These are phyloP conservation scores for Eutrigla gurnardus DNA, from an alignment of 2,797 vertebrate genomes.

Conservation along the genomic window DNA sequence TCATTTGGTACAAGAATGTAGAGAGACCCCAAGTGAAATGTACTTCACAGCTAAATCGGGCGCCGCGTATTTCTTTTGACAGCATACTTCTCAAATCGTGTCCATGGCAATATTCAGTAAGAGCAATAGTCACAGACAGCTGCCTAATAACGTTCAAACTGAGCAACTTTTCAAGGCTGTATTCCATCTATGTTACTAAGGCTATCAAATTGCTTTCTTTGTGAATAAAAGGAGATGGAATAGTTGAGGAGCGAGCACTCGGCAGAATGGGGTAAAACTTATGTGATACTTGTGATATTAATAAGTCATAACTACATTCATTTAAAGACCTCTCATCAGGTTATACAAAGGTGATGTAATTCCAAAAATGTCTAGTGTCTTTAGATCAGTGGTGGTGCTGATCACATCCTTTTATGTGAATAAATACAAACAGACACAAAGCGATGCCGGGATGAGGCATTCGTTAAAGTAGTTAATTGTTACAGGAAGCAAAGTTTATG, in stretches of 20 bases:
- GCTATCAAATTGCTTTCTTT: conserved; percentile 30
- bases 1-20: conserved; percentile 70
- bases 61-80: conserved; percentile 66
- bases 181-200: conserved; percentile 31
- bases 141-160: conserved; percentile 68
- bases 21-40: conserved; percentile 69
- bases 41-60: conserved; percentile 63
- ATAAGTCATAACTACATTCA: conserved; percentile 9
- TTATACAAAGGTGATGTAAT: neutral
- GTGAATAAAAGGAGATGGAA: conserved; percentile 31
- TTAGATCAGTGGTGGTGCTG: conserved; percentile 1
- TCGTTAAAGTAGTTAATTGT: conserved; percentile 47
- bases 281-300: neutral
- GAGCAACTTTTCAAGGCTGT: conserved; percentile 63
- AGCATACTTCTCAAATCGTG: conserved; percentile 62
- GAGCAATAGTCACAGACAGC: conserved; percentile 67
- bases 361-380: neutral
- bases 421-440: conserved; percentile 22
- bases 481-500: conserved; percentile 50
- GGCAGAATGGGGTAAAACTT: conserved; percentile 19
- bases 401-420: conserved; percentile 10
- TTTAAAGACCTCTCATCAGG: conserved; percentile 10
- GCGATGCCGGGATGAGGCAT: conserved; percentile 14
- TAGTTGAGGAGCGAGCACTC: conserved; percentile 14
- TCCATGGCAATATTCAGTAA: conserved; percentile 63